Conservation (phyloP, 1,140 invertebrate genomes). For the Riptortus pedestris region DNA sequence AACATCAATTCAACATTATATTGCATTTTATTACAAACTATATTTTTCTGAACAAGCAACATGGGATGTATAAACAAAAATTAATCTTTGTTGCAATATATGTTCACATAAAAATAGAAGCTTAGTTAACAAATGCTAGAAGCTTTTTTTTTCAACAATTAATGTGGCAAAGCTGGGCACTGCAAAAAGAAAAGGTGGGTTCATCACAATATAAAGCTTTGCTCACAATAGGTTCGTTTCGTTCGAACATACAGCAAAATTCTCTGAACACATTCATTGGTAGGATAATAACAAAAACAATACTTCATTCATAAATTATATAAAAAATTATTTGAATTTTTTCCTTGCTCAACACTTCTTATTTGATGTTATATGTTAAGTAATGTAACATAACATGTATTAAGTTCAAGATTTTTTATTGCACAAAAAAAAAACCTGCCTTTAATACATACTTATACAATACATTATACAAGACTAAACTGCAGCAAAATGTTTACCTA, state of each 20-base stretch:
- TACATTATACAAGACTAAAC: no score
- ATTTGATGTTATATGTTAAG: background rate
- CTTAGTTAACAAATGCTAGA: constrained; percentile 1
- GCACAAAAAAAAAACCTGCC: background rate
- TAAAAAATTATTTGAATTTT: background rate
- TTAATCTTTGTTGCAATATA: constrained; percentile 1
- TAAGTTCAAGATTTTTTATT: background rate
- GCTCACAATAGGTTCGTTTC: constrained; percentile 9
- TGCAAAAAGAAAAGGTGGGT: background rate
- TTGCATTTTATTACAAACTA: constrained; percentile 15
- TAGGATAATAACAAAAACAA: background rate
- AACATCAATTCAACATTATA: no score
- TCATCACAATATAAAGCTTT: background rate
- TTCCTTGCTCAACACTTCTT: background rate
- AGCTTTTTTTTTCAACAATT: constrained; percentile 6
- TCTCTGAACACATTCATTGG: background rate
- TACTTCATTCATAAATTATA: background rate
- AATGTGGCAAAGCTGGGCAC: constrained; percentile 7
- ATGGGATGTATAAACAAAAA: background rate
- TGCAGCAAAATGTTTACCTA: no score
- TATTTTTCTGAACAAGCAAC: constrained; percentile 8
- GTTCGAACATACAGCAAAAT: constrained; percentile 4
- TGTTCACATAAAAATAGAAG: background rate
- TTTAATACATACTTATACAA: background rate
- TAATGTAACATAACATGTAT: background rate